A percentile compares a stretch with the other conserved stretches of the same genome.
phyloP scores from a whole-genome alignment of 2,797 vertebrate species.

The Malurus leucopterus region DNA sequence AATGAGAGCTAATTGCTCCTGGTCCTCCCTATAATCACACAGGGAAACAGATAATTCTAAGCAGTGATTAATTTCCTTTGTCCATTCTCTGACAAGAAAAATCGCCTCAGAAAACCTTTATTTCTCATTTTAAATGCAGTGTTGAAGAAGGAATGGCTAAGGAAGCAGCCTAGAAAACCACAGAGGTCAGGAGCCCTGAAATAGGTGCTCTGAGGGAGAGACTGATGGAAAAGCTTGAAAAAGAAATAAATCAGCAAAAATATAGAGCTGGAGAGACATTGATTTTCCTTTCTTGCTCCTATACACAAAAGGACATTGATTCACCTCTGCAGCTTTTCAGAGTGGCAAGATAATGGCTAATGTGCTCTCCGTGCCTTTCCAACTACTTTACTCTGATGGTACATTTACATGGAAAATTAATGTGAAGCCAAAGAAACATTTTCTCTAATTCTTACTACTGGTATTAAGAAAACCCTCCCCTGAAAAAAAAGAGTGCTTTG shows the following conservation, averaged over 20 bases:
- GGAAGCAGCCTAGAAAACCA: neutral
- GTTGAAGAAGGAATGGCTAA: neutral
- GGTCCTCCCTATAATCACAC: neutral
- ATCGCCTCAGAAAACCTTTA: neutral
- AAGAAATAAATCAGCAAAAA: neutral
- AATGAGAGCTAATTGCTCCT: neutral
- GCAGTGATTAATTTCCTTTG: neutral
- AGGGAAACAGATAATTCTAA: neutral
- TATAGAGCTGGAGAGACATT: neutral
- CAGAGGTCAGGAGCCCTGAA: neutral
- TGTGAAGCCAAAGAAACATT: neutral
- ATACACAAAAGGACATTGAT: neutral
- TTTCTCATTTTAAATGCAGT: neutral
- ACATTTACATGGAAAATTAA: neutral
- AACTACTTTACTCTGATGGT: neutral
- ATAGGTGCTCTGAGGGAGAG: neutral
- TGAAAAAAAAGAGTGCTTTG: neutral
- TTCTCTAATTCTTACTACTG: neutral
- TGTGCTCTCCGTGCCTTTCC: neutral
- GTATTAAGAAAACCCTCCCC: neutral
- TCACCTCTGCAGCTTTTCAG: neutral
- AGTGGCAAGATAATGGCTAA: neutral
- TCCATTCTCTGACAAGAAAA: neutral
- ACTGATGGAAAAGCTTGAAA: neutral
- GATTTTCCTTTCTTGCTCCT: neutral